These are phyloP conservation scores for Sciurus vulgaris DNA, from an alignment of 2,797 vertebrate genomes.

Conservation along the genomic window DNA sequence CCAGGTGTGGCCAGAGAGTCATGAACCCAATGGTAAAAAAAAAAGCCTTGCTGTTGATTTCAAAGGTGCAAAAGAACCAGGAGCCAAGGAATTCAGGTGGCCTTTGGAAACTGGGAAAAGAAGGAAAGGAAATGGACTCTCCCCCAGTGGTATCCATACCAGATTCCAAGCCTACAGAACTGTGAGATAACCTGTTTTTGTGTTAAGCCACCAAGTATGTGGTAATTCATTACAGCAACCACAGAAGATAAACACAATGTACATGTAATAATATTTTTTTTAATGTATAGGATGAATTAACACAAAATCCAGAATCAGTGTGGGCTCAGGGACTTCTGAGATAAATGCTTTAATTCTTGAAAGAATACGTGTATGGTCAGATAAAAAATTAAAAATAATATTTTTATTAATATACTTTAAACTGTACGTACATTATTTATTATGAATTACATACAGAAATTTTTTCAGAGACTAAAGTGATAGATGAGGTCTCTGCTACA, in stretches of 20 bases:
- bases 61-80: background rate
- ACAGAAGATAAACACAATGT: background rate
- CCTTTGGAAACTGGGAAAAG: background rate
- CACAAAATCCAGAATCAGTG: constrained; percentile 1
- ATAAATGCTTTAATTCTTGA: constrained; percentile 28
- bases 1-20: background rate
- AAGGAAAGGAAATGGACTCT: background rate
- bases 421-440: background rate
- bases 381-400: too few species aligned
- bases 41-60: background rate
- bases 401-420: background rate
- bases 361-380: background rate
- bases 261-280: background rate
- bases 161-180: background rate
- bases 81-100: background rate
- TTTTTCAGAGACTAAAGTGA: background rate
- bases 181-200: background rate
- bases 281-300: background rate
- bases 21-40: too few species aligned
- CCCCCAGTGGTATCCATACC: background rate
- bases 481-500: background rate
- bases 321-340: background rate
- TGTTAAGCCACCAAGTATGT: background rate
- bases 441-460: background rate
- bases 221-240: background rate